Evolutionary conservation across 2,888 invertebrate species (phyloP).

Genomic region (Ceramica pisi): DNA sequence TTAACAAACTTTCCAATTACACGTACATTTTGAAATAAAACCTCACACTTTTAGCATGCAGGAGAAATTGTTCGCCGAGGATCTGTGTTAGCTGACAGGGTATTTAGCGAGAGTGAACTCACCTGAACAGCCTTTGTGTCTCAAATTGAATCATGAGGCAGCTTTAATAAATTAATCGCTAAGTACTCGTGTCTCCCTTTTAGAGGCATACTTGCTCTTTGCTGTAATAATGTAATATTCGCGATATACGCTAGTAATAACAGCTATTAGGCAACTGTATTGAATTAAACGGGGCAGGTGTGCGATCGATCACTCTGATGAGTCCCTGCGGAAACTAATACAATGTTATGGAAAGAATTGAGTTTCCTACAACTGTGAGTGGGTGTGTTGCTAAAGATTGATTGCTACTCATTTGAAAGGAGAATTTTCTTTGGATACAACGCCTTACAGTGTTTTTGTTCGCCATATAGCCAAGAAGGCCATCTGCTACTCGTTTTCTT

Average conservation of each 20-base stretch:
- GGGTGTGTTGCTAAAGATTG: constrained; percentile 54
- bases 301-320: constrained; percentile 73
- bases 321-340: constrained; percentile 64
- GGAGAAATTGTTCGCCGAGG: constrained; percentile 28
- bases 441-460: constrained; percentile 2
- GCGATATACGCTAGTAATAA: constrained; percentile 73
- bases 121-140: constrained; percentile 74
- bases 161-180: constrained; percentile 81
- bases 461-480: neutral
- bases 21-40: constrained; percentile 24
- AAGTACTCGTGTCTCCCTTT: constrained; percentile 79
- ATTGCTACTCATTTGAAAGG: constrained; percentile 56
- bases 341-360: constrained; percentile 62
- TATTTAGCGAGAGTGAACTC: constrained; percentile 58
- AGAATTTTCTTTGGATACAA: constrained; percentile 38
- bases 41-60: constrained; percentile 25
- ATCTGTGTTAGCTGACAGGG: constrained; percentile 19
- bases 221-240: constrained; percentile 79
- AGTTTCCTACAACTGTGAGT: constrained; percentile 51
- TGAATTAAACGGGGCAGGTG: constrained; percentile 74
- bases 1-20: constrained; percentile 19
- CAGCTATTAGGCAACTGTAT: constrained; percentile 71
- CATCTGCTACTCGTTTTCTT: neutral
- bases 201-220: constrained; percentile 73
- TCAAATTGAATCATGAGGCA: constrained; percentile 82